Base-by-base conservation (phyloP, 2,888 invertebrate species). In the Drymonia ruficornis region DNA sequence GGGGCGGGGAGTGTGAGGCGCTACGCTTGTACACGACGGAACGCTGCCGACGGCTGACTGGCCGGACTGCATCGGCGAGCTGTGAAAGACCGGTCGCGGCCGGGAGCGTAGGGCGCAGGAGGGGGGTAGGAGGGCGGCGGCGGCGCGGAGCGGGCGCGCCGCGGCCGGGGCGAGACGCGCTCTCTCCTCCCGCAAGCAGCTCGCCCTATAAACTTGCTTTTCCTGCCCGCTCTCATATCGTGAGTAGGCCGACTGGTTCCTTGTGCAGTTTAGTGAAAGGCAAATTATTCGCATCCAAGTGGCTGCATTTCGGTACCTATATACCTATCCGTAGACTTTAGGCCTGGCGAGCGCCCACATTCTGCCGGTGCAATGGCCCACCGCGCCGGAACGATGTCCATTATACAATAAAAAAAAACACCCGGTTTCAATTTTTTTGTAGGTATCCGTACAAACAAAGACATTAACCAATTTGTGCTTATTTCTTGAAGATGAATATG, bases 121-220 rank as follows among this genome's bases (percentile, higher is more conserved):
- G 49, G 52, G 51, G n/a, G n/a, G n/a, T n/a, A n/a, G n/a, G n/a
- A n/a, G n/a, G 49, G 64, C 45, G 62, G 52, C 61, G 58, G 62
- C 55, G 43, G 60, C 46, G 55, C 47, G 46, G 51, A 49, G 52
- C 47, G 52, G 50, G 64, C 46, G 62, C 52, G 55, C 50, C 59
- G 56, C 56, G 44, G 61, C 44, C 54, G 55, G 52, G 58, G 48
- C 62, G 23, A 29, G 55, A 31, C 53, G 58, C 67, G 71, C 72
- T 72, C 73, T 71, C 80, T 70, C 80, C n/a, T n/a, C n/a, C n/a
- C 72, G 69, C 63, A 63, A 78, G 75, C 82, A 75, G 78, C 76
- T 74, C 79, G 85, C 81, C 85, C 89, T 85, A 86, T 78, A 86
- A 86, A 87, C 83, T 86, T 83, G 84, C 77, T 83, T 85, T 83